Percentiles rank a stretch among this genome's conserved stretches.
Conservation (phyloP, 2,888 invertebrate species). For the Apocheima hispidaria region DNA sequence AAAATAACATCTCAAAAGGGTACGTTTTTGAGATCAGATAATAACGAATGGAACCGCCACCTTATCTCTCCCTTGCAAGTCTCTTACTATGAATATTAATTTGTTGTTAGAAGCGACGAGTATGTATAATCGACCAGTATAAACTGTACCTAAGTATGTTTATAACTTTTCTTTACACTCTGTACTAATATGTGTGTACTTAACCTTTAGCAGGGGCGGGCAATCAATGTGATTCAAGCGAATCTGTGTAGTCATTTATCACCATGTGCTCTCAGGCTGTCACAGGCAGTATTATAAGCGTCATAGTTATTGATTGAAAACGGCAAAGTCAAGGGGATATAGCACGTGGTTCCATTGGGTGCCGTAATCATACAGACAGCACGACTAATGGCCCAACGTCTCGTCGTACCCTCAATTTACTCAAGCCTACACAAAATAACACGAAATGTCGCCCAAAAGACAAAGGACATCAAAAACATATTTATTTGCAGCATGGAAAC, state of each 20-base stretch:
- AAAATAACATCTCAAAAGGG: conserved; percentile 18
- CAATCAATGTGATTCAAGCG: conserved; percentile 53
- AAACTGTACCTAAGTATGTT: conserved; percentile 7
- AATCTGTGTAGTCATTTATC: conserved; percentile 60
- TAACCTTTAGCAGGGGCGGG: conserved; percentile 41
- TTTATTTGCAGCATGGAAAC: conserved; percentile 44
- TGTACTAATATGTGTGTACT: conserved; percentile 23
- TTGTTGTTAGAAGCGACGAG: conserved; percentile 15
- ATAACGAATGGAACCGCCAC: conserved; percentile 12
- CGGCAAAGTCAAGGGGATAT: conserved; percentile 73
- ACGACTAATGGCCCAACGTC: conserved; percentile 55
- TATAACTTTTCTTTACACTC: conserved; percentile 14
- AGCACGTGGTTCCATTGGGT: conserved; percentile 56
- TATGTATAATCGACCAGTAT: conserved; percentile 11
- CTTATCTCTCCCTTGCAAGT: conserved; percentile 16
- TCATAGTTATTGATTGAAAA: conserved; percentile 74
- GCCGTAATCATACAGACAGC: conserved; percentile 53
- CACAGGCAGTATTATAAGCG: conserved; percentile 48
- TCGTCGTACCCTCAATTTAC: conserved; percentile 53
- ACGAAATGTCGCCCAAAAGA: conserved; percentile 37
- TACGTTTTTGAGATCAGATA: conserved; percentile 20
- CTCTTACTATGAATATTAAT: no score
- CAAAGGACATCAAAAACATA: conserved; percentile 35
- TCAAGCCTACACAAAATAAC: conserved; percentile 44
- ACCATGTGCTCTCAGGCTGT: conserved; percentile 48